These are phyloP conservation scores for Pseudanteris insignis DNA, from an alignment of 2,888 invertebrate genomes.

Conservation along the genomic window DNA sequence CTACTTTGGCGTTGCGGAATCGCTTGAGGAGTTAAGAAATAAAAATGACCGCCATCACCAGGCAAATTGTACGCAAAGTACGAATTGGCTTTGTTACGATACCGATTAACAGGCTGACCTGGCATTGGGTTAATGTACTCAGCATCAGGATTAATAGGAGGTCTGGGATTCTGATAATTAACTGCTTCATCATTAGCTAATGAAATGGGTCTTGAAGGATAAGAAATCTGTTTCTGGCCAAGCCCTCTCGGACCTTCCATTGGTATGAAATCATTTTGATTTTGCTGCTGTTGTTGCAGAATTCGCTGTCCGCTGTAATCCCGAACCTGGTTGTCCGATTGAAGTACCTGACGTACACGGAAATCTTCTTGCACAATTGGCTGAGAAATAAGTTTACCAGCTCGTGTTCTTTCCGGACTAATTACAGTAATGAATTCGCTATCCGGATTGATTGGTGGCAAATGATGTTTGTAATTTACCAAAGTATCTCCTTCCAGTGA, in stretches of 20 bases:
- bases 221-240: slow-evolving; percentile 13
- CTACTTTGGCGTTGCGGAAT: slow-evolving; percentile 61
- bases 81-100: slow-evolving; percentile 66
- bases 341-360: slow-evolving; percentile 36
- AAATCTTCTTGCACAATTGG: slow-evolving; percentile 35
- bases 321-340: slow-evolving; percentile 41
- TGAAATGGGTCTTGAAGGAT: slow-evolving; percentile 51
- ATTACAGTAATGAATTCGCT: slow-evolving; percentile 71
- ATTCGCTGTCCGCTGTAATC: slow-evolving; percentile 39
- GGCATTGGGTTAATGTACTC: slow-evolving; percentile 68
- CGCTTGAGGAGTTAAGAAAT: slow-evolving; percentile 79
- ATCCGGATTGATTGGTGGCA: slow-evolving; percentile 76
- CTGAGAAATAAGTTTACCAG: slow-evolving; percentile 38
- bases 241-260: slow-evolving; percentile 47
- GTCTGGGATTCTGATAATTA: slow-evolving; percentile 71
- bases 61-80: slow-evolving; percentile 79
- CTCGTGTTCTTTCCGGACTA: slow-evolving; percentile 45
- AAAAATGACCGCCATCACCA: slow-evolving; percentile 81
- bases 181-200: slow-evolving; percentile 69
- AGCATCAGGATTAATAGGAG: slow-evolving; percentile 71
- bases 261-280: slow-evolving; percentile 51
- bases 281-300: slow-evolving; percentile 39
- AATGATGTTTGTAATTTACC: slow-evolving; percentile 76
- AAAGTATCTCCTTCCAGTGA: slow-evolving; percentile 75
- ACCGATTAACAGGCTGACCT: slow-evolving; percentile 43